These are phyloP conservation scores for Calephelis nemesis DNA, from an alignment of 1,140 invertebrate species.

Conservation along the genomic window DNA sequence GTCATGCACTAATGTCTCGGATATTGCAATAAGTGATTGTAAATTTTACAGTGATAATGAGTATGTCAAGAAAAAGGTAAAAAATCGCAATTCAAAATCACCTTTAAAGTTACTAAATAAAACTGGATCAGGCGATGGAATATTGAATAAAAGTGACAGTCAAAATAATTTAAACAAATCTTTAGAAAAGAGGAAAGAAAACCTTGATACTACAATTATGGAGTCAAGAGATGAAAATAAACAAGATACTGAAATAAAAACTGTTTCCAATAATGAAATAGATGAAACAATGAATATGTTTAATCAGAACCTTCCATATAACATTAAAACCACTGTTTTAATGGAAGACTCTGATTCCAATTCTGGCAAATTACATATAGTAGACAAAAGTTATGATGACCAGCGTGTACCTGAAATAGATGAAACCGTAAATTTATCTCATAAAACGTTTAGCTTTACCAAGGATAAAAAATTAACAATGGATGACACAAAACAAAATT, in stretches of 20 bases:
- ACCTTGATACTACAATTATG: conserved; percentile 3
- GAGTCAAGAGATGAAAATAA: conserved; percentile 19
- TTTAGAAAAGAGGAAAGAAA: conserved; percentile 28
- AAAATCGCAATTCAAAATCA: conserved; percentile 25
- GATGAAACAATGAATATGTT: conserved; percentile 35
- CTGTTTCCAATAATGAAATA: conserved; percentile 21
- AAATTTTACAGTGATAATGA: conserved; percentile 59
- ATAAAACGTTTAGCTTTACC: conserved; percentile 10
- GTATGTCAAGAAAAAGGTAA: conserved; percentile 43
- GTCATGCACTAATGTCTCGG: conserved; percentile 45
- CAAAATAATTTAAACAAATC: conserved; percentile 28
- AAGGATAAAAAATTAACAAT: conserved; percentile 19
- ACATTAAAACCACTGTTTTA: conserved; percentile 40
- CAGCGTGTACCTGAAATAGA: conserved; percentile 58
- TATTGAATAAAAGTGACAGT: conserved; percentile 28
- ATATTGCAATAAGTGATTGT: conserved; percentile 29
- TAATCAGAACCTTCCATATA: conserved; percentile 33
- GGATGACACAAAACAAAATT: conserved; percentile 22
- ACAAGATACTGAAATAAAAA: conserved; percentile 9
- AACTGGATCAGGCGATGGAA: conserved; percentile 34
- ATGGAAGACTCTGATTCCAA: conserved; percentile 60
- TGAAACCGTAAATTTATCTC: conserved; percentile 24
- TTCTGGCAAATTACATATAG: conserved; percentile 30
- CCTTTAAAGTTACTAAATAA: conserved; percentile 25
- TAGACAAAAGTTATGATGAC: conserved; percentile 40